Base-by-base conservation (phyloP, 2,888 invertebrate genomes). In the Neocrepidodera transversa region DNA sequence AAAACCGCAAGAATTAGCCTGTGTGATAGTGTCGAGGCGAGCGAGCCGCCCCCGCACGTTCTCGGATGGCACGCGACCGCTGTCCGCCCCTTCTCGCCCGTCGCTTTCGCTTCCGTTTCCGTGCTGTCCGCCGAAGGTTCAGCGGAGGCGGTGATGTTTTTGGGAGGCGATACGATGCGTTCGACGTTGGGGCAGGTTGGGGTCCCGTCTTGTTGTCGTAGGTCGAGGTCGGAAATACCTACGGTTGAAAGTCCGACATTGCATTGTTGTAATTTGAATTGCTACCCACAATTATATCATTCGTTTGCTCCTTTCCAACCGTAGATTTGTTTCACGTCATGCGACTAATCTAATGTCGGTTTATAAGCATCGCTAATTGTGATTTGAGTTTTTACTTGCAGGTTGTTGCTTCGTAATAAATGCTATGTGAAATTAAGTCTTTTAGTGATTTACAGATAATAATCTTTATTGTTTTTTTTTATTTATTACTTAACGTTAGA, bases 61-160 rank as follows among this genome's bases (percentile, higher is more conserved):
- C 61, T 64, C 60, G 59, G 68, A 65, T 69, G 76, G 76, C 77
- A 76, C 77, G 77, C 77, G 77, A 76, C 76, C 75, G 75, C 74
- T 77, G 77, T 76, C 76, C 75, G 73, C 75, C 73, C 62, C 71
- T 71, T 69, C 65, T 62, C 13, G 32, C 32, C 2, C 13, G 67
- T 58, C 52, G 28, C 51, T 43, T 52, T 45, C 51, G 18, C 40
- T 23, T 28, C 49, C 47, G 11, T 13, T 28, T 42, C 42, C 47
- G 38, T 45, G 49, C 26, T 50, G 38, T 48, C 36, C 54, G 42
- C 43, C 38, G n/a, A 30, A 36, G 38, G 26, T 38, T 52, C 6
- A 43, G 13, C 43, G 43, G 43, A 20, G 36, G 49, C 35, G 36
- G 49, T 36, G 18, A 48, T 49, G 35, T 20, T 49, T 49, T 35